These are phyloP conservation scores for Darevskia mixta DNA, from an alignment of 2,797 vertebrate species.

Conservation along the genomic window DNA sequence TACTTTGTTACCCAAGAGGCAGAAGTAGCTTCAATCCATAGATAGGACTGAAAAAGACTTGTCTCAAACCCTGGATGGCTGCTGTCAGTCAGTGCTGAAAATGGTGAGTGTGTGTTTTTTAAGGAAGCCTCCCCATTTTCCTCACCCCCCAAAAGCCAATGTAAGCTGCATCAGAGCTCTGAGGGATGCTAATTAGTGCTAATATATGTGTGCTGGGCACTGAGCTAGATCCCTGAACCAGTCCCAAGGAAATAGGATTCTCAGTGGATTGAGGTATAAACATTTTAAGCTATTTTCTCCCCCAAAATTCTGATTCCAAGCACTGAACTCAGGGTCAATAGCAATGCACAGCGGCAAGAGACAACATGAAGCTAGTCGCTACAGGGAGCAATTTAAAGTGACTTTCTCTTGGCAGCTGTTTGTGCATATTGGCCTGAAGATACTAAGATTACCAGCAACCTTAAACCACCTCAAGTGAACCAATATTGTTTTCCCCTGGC, in stretches of 20 bases:
- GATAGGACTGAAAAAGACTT: background rate
- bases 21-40: background rate
- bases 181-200: background rate
- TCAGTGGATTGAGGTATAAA: background rate
- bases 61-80: background rate
- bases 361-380: background rate
- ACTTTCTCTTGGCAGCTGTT: background rate
- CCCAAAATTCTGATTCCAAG: background rate
- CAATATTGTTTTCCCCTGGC: background rate
- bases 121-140: background rate
- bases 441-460: background rate
- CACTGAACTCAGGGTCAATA: background rate
- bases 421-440: background rate
- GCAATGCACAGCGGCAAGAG: background rate
- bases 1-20: background rate
- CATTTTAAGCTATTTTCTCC: background rate
- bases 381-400: background rate
- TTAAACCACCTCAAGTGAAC: background rate
- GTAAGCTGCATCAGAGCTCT: background rate
- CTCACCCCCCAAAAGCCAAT: background rate
- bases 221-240: background rate
- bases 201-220: background rate
- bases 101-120: background rate
- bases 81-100: background rate
- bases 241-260: background rate